phyloP scores from a whole-genome alignment of 2,888 invertebrate genomes.

The Lomographa bimaculata region DNA sequence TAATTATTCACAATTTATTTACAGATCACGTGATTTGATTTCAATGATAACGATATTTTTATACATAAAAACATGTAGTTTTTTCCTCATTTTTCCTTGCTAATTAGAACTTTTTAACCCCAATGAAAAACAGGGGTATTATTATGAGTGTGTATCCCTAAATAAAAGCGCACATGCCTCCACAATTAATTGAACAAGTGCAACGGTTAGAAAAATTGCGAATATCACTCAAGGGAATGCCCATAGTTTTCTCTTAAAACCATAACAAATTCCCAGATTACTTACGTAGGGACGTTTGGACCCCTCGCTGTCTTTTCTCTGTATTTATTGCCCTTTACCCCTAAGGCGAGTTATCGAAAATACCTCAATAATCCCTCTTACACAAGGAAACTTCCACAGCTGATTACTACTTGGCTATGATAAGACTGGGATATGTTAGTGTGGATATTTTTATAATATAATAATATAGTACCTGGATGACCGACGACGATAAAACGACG shows the following conservation, averaged over 20 bases:
- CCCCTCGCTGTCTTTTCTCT: constrained; percentile 63
- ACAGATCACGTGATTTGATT: too few relatives aligned
- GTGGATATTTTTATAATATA: constrained; percentile 49
- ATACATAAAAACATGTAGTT: too few relatives aligned
- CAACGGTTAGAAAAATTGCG: constrained; percentile 45
- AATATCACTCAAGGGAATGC: constrained; percentile 66
- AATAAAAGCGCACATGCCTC: constrained; percentile 30
- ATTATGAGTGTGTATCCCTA: too few relatives aligned
- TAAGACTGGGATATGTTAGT: constrained; percentile 50
- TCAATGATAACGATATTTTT: too few relatives aligned
- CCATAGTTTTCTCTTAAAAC: constrained; percentile 70
- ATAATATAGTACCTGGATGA: too few relatives aligned
- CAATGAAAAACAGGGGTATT: too few relatives aligned
- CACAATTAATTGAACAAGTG: constrained; percentile 31
- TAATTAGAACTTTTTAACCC: too few relatives aligned
- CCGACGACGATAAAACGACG: too few relatives aligned
- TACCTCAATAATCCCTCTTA: constrained; percentile 74
- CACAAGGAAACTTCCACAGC: constrained; percentile 74
- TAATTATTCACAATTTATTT: too few relatives aligned
- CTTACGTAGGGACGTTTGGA: constrained; percentile 51
- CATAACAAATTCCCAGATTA: constrained; percentile 81
- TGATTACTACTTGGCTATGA: constrained; percentile 75
- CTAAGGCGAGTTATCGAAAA: constrained; percentile 80
- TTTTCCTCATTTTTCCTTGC: too few relatives aligned
- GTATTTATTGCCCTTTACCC: constrained; percentile 76